Percentiles rank a stretch among this genome's conserved stretches.
These are phyloP conservation scores for Hyperopisus bebe DNA, from an alignment of 2,113 vertebrate genomes.

Conservation along the genomic window DNA sequence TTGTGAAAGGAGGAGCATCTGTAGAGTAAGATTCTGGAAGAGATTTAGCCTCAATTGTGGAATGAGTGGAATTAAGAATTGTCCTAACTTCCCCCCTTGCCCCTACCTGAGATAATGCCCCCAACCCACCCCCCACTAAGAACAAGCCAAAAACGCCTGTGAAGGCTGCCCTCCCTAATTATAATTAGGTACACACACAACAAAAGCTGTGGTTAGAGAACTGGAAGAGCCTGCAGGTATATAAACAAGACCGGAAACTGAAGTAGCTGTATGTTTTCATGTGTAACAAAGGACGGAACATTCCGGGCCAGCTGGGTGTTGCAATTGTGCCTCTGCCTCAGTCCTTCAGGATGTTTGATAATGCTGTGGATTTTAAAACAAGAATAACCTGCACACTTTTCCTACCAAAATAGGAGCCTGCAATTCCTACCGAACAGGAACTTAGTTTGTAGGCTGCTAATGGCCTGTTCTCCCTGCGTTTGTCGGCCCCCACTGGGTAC, in stretches of 20 bases:
- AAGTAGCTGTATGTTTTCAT: not conserved
- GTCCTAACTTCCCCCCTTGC: not conserved
- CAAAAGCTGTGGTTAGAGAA: not conserved
- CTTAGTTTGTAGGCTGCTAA: not conserved
- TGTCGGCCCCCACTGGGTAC: not conserved
- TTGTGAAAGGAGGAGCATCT: not conserved
- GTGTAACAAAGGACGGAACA: not conserved
- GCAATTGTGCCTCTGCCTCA: not conserved
- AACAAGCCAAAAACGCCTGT: not conserved
- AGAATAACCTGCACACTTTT: not conserved
- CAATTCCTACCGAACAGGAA: not conserved
- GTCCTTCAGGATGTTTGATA: not conserved
- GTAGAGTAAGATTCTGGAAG: not conserved
- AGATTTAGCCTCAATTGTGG: not conserved
- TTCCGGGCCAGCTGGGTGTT: not conserved
- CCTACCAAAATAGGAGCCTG: not conserved
- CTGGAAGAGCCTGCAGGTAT: not conserved
- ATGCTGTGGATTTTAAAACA: not conserved
- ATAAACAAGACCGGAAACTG: not conserved
- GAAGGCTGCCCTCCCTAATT: not conserved
- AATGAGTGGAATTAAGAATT: not conserved
- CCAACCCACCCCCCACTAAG: not conserved
- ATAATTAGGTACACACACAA: not conserved
- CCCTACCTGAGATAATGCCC: not conserved
- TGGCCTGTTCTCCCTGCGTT: not conserved